Evolutionary conservation across 2,888 invertebrate species (phyloP).

Genomic region (Agapostemon virescens): DNA sequence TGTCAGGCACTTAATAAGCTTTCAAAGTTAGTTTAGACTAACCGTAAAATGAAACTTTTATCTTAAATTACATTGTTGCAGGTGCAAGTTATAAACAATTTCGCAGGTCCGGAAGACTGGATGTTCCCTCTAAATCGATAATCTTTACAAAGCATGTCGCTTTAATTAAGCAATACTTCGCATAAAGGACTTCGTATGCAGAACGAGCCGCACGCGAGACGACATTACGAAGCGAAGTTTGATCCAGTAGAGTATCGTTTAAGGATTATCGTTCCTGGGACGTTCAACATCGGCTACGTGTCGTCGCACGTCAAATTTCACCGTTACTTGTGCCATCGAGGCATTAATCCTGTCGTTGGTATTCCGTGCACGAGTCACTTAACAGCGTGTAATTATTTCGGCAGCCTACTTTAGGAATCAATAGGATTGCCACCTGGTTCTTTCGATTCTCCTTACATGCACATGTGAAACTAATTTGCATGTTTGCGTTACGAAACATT

Average conservation of each 20-base stretch:
- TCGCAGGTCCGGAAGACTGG: too few species aligned
- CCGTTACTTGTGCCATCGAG: conserved; percentile 28
- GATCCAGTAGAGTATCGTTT: conserved; percentile 3
- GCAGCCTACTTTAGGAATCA: conserved; percentile 48
- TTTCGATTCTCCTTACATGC: background rate
- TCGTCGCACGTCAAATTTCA: background rate
- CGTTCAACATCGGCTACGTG: conserved; percentile 23
- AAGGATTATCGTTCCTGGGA: background rate
- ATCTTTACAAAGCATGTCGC: too few species aligned
- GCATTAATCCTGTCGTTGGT: conserved; percentile 33
- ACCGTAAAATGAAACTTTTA: too few species aligned
- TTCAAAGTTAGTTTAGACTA: too few species aligned
- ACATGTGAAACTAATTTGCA: background rate
- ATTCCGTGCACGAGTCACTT: conserved; percentile 49
- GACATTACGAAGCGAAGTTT: background rate
- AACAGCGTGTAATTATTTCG: conserved; percentile 61
- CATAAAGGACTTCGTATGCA: too few species aligned
- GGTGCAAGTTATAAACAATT: too few species aligned
- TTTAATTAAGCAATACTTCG: too few species aligned
- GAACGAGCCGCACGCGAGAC: background rate
- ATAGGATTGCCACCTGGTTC: conserved; percentile 1
- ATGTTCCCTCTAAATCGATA: too few species aligned
- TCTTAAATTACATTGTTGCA: too few species aligned
- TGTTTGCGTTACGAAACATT: background rate
- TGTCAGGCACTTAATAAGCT: too few species aligned